Evolutionary conservation across 2,113 vertebrate genomes (phyloP), one percentile per base, ranked within the genome.

Genomic region (Notothenia rossii): DNA sequence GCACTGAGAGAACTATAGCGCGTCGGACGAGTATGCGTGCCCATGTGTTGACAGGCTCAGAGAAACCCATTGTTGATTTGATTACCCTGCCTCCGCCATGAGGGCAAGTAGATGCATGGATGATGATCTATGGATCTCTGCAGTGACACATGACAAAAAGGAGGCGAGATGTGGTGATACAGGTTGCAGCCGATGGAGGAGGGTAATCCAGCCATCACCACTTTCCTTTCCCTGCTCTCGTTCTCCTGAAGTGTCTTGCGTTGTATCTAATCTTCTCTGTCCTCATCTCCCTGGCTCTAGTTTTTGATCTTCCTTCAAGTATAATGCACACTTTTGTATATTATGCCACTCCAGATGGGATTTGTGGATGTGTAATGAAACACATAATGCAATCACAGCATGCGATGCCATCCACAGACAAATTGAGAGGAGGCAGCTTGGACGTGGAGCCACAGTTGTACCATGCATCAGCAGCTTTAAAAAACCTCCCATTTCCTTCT

Each of bases 111-210:
- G 68, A 88, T 78, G 83, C 78, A 83, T 15, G 64, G 64, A 53
- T 54, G 72, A 79, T 85, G 86, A 90, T 86, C 56, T 83, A 81
- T 80, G 69, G 36, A 76, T 84, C 86, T 66, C 88, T 54, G 86
- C 89, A 55, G 82, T 73, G 75, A 87, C 79, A 88, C 49, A 51
- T 69, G 60, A 88, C 46, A 66, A 65, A 60, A 65, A 60, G 51
- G 46, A 50, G 54, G 62, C 13, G 4, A 68, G 79, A 77, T 75
- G 62, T 9, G 78, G 69, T 50, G 77, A 77, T 85, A 65, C 65
- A 60, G 71, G 79, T 50, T 83, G 55, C 43, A n/a, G 50, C 60
- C 73, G 79, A 66, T 68, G 78, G 74, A 85, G 69, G 65, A 71
- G 61, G 75, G 29, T 51, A 50, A 82, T 75, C 55, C 22, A 11